Evolutionary conservation across 2,797 vertebrate species (phyloP), one percentile per base, ranked within the genome.

Genomic region (Microctenopoma stevenorrisi): DNA sequence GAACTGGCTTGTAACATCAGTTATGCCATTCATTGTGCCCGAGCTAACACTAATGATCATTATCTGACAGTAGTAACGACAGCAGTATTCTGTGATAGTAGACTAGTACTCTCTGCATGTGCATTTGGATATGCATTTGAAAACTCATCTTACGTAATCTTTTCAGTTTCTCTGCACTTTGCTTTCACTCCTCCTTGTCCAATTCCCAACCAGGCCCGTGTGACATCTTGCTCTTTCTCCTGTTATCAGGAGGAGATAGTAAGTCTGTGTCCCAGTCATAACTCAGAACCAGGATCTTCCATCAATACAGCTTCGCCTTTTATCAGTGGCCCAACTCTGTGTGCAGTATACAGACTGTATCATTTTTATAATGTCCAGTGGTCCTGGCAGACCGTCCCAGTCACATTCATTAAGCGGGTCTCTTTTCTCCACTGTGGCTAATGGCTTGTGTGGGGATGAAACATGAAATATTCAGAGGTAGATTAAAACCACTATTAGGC

Each of bases 391-490:
- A 42, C 73, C 77, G 43, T 72, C 72, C 78, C 50, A 66, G 76
- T 79, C 81, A 78, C 72, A 78, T 74, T 74, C 33, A 72, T 80
- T 82, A 64, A 37, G 40, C 16, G 43, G 43, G 50, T 78, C 53
- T 72, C 69, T 68, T 26, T 25, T 64, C 56, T 46, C 46, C 59
- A 30, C 54, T n/a, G 68, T 7, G 53, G 59, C 75, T 82, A 71
- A 82, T 77, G 46, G 67, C 78, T 72, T 73, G 65, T 73, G 61
- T 69, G 60, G 58, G 49, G 62, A 82, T 70, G 65, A 82, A 84
- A 79, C 77, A 91, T 91, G 82, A 90, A 88, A 83, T 83, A 86
- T 89, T 90, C 78, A 89, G 76, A 74, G 65, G 42, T 56, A 72
- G 74, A 88, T 79, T 89, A 55, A 87, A 84, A 81, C 73, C 70